These are phyloP conservation scores for Drosophila macrospina DNA, from an alignment of 2,888 invertebrate species.

Conservation along the genomic window DNA sequence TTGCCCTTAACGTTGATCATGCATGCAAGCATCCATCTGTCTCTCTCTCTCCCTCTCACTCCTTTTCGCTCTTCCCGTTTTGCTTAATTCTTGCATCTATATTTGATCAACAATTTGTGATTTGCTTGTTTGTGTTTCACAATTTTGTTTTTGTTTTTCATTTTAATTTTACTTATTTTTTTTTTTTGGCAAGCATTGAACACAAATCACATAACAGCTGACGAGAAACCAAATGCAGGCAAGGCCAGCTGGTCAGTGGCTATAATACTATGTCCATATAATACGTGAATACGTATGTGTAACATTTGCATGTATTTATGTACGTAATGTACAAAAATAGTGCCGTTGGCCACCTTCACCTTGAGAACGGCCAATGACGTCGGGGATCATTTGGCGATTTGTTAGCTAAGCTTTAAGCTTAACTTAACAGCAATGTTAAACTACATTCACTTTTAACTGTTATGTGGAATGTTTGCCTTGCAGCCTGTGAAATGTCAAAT, in stretches of 20 bases:
- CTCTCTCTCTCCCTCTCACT: background rate
- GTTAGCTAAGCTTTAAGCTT: constrained; percentile 8
- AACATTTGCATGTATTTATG: background rate
- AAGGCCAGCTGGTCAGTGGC: constrained; percentile 68
- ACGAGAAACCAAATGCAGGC: constrained; percentile 58
- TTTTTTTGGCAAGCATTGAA: constrained; percentile 62
- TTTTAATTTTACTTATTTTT: constrained; percentile 18
- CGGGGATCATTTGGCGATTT: constrained; percentile 18
- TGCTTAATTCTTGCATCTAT: constrained; percentile 7
- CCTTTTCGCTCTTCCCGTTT: background rate
- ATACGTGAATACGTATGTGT: constrained; percentile 10
- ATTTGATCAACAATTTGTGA: constrained; percentile 38
- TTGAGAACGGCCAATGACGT: constrained; percentile 70
- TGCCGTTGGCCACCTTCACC: constrained; percentile 51
- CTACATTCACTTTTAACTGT: constrained; percentile 5
- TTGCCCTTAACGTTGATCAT: constrained; percentile 5
- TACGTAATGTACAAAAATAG: constrained; percentile 6
- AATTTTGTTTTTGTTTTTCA: constrained; percentile 19
- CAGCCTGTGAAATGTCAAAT: constrained; percentile 20
- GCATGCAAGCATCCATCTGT: constrained; percentile 9
- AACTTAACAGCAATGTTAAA: constrained; percentile 21
- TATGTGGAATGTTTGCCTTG: constrained; percentile 5
- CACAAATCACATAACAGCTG: constrained; percentile 74
- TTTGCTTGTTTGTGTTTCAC: constrained; percentile 25
- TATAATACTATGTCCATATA: constrained; percentile 32